Evolutionary conservation across 2,888 invertebrate genomes (phyloP).

Genomic region (Phasia obesa): DNA sequence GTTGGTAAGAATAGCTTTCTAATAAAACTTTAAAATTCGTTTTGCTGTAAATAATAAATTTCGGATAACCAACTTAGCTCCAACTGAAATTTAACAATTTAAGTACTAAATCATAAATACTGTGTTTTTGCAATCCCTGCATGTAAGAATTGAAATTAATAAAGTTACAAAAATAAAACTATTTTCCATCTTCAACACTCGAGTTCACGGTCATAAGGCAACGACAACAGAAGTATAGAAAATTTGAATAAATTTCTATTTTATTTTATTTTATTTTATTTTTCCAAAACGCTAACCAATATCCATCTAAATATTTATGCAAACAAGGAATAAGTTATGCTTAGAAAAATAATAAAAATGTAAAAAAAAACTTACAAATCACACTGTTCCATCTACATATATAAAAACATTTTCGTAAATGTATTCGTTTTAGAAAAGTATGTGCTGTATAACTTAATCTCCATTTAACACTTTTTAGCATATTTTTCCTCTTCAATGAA

Average conservation of each 20-base stretch:
- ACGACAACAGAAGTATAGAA: background rate
- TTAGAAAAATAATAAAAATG: constrained; percentile 39
- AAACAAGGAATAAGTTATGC: constrained; percentile 65
- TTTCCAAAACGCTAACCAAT: constrained; percentile 1
- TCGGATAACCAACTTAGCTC: too few relatives aligned
- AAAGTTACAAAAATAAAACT: constrained; percentile 6
- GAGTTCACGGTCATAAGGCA: constrained; percentile 5
- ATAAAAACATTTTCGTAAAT: constrained; percentile 11
- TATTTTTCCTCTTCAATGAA: constrained; percentile 47
- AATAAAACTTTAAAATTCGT: too few relatives aligned
- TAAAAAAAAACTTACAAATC: constrained; percentile 23
- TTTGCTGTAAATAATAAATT: too few relatives aligned
- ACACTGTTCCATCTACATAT: background rate
- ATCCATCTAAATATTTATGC: constrained; percentile 32
- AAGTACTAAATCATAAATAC: background rate
- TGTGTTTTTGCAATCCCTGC: background rate
- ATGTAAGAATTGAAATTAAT: background rate
- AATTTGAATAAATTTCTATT: constrained; percentile 38
- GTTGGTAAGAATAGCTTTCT: too few relatives aligned
- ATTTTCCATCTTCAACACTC: constrained; percentile 4
- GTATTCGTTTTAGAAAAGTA: background rate
- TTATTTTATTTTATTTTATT: constrained; percentile 14
- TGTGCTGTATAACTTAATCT: constrained; percentile 50
- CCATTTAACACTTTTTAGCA: constrained; percentile 62
- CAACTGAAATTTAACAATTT: background rate